These are phyloP conservation scores for Drosophila pruinosa DNA, from an alignment of 1,140 invertebrate genomes.

Conservation along the genomic window DNA sequence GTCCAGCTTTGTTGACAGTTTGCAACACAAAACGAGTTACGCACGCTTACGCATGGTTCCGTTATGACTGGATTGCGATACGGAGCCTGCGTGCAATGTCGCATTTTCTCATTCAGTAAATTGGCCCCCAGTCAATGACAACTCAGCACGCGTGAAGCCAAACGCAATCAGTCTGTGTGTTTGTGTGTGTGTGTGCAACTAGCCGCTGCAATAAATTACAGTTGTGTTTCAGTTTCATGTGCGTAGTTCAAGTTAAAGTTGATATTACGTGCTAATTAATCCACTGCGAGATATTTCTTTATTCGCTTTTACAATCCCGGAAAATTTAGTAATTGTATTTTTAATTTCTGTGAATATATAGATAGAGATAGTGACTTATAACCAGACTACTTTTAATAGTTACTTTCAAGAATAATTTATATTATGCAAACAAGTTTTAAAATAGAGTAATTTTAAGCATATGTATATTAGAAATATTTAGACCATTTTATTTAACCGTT, in stretches of 20 bases:
- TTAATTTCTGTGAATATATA: background rate
- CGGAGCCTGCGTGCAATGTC: conserved; percentile 6
- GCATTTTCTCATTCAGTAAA: conserved; percentile 37
- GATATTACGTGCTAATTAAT: background rate
- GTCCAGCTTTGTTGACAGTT: conserved; percentile 54
- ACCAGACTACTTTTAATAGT: too few relatives aligned
- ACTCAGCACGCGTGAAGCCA: conserved; percentile 15
- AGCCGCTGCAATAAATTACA: conserved; percentile 7
- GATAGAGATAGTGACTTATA: too few relatives aligned
- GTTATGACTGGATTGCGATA: conserved; percentile 47
- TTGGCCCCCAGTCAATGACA: background rate
- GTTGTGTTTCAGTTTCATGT: conserved; percentile 27
- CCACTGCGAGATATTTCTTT: background rate
- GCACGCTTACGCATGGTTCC: conserved; percentile 68
- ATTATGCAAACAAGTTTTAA: too few relatives aligned
- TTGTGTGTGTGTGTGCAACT: background rate
- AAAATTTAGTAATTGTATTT: background rate
- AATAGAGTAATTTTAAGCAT: too few relatives aligned
- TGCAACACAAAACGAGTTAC: conserved; percentile 60
- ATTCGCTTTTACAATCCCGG: background rate
- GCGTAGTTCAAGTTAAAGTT: conserved; percentile 34
- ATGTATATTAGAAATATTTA: too few relatives aligned
- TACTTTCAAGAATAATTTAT: too few relatives aligned
- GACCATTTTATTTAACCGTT: too few relatives aligned
- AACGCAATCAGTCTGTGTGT: background rate